Percentiles rank a stretch among this genome's conserved stretches.
Evolutionary conservation across 2,797 vertebrate genomes (phyloP).

Genomic region (Echiichthys vipera): DNA sequence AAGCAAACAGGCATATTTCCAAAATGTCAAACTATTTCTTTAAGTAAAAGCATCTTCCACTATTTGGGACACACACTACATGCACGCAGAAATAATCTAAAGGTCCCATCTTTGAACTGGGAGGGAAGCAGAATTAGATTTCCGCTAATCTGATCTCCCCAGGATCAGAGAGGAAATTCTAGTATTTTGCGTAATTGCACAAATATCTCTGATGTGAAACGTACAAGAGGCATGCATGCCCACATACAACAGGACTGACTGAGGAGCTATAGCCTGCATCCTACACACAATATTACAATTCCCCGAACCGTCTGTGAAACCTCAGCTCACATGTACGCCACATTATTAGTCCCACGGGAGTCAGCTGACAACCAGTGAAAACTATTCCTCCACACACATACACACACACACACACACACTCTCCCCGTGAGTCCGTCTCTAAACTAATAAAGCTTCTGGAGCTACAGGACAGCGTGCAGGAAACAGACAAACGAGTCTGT

Average conservation of each 20-base stretch:
- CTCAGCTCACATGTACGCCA: constrained; percentile 10
- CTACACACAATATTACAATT: constrained; percentile 7
- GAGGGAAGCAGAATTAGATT: constrained; percentile 35
- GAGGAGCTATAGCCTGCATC: background rate
- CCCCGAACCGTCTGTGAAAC: constrained; percentile 10
- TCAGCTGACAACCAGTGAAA: constrained; percentile 52
- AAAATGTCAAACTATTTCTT: too few species aligned
- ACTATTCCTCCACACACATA: background rate
- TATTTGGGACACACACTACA: too few species aligned
- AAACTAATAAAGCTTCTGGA: constrained; percentile 66
- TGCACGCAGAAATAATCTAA: too few species aligned
- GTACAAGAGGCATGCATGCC: background rate
- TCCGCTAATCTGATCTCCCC: constrained; percentile 33
- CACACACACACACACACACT: background rate
- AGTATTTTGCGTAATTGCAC: constrained; percentile 7
- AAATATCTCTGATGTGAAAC: constrained; percentile 1
- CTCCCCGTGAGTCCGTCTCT: constrained; percentile 30
- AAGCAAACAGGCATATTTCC: too few species aligned
- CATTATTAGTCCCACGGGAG: constrained; percentile 54
- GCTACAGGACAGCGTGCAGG: constrained; percentile 50
- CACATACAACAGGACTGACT: background rate
- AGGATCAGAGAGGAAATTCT: constrained; percentile 5
- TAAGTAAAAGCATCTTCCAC: too few species aligned
- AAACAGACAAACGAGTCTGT: constrained; percentile 56
- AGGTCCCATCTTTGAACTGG: constrained; percentile 30